These are phyloP conservation scores for Nothura maculosa DNA, from an alignment of 2,797 vertebrate genomes.

Conservation along the genomic window DNA sequence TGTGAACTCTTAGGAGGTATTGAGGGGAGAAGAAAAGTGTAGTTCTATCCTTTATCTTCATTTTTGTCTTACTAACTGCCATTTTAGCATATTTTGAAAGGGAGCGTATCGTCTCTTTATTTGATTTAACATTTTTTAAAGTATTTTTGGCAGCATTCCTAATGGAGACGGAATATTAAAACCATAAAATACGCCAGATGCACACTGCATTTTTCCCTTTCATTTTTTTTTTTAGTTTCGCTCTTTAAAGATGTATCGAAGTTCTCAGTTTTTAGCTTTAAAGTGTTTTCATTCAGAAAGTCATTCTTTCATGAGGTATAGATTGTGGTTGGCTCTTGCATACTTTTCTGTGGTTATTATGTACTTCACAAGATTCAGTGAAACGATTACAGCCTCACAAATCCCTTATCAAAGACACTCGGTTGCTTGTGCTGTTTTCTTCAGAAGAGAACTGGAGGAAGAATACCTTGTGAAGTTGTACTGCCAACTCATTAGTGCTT, in stretches of 20 bases:
- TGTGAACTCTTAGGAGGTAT: background rate
- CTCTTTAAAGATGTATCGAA: conserved; percentile 21
- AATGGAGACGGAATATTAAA: conserved; percentile 34
- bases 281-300: conserved; percentile 43
- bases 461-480: background rate
- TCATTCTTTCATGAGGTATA: conserved; percentile 45
- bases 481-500: background rate
- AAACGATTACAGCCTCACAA: conserved; percentile 50
- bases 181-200: conserved; percentile 10
- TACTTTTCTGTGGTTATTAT: conserved; percentile 25
- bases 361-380: conserved; percentile 19
- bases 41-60: conserved; percentile 12
- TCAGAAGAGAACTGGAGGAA: background rate
- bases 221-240: conserved; percentile 4
- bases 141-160: conserved; percentile 56
- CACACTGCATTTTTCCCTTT: background rate
- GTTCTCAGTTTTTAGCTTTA: conserved; percentile 25
- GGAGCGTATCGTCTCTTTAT: background rate
- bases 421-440: conserved; percentile 24
- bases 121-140: conserved; percentile 49
- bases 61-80: conserved; percentile 13
- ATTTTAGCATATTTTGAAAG: background rate
- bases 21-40: background rate
- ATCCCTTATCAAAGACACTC: conserved; percentile 42
- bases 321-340: conserved; percentile 2